Percentiles rank a stretch among this genome's conserved stretches.
These are phyloP conservation scores for Heliocidaris erythrogramma DNA, from an alignment of 35 echinoderm and acorn worm genomes.

Conservation along the genomic window DNA sequence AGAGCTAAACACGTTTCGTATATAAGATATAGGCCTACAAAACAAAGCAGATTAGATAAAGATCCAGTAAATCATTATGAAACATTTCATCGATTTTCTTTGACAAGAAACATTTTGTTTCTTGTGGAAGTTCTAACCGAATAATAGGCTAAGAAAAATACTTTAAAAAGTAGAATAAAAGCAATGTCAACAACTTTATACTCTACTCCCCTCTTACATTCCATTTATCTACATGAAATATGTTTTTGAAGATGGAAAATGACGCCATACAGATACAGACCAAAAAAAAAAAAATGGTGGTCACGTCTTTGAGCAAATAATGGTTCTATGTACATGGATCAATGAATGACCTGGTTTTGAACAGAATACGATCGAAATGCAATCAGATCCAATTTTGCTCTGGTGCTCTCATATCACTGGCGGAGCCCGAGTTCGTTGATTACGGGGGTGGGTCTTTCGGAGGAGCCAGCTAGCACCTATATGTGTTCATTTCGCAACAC, in stretches of 20 bases:
- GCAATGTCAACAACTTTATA: neutral
- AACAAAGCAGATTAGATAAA: too few relatives aligned
- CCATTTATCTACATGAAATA: neutral
- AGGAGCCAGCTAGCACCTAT: neutral
- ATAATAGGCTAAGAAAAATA: neutral
- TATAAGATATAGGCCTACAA: too few relatives aligned
- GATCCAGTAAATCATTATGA: too few relatives aligned
- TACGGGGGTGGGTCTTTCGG: neutral
- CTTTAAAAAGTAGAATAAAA: too few relatives aligned
- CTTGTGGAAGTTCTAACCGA: neutral
- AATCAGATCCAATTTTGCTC: constrained; percentile 17
- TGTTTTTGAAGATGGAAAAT: neutral
- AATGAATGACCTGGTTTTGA: neutral
- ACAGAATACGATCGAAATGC: constrained; percentile 16
- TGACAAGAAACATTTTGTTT: neutral
- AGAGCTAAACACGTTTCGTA: too few relatives aligned
- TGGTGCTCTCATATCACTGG: neutral
- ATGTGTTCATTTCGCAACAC: too few relatives aligned
- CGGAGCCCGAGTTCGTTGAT: neutral
- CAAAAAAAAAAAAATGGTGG: neutral
- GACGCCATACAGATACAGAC: neutral
- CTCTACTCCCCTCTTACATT: neutral
- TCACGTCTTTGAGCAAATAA: constrained; percentile 10
- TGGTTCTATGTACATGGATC: constrained; percentile 16
- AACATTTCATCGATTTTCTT: too few relatives aligned